These are phyloP conservation scores for Odontophorus gujanensis DNA, from an alignment of 2,113 vertebrate genomes.

Conservation along the genomic window DNA sequence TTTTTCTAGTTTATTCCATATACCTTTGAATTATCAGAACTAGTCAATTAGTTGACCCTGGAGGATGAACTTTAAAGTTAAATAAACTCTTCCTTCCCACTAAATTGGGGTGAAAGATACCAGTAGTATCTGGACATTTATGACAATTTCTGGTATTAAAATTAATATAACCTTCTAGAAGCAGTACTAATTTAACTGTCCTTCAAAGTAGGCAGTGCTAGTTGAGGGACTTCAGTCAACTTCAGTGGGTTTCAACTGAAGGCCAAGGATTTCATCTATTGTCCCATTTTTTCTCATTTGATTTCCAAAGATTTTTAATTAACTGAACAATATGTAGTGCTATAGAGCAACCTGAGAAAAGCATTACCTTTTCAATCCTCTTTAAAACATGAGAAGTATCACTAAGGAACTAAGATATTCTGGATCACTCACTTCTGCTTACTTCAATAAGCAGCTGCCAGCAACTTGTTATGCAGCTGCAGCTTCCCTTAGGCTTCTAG, in stretches of 20 bases:
- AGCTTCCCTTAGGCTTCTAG: too few species aligned
- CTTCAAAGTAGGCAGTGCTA: not conserved
- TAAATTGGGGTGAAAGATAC: not conserved
- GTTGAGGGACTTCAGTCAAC: not conserved
- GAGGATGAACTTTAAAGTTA: not conserved
- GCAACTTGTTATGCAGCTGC: fast-evolving
- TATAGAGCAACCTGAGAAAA: not conserved
- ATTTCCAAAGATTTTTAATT: not conserved
- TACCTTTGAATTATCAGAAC: conserved; percentile 8
- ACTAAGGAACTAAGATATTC: not conserved
- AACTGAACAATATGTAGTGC: not conserved
- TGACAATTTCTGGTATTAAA: not conserved
- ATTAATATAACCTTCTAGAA: not conserved
- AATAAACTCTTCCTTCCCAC: not conserved
- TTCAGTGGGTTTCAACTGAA: not conserved
- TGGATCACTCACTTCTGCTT: not conserved
- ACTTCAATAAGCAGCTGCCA: not conserved
- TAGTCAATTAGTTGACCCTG: not conserved
- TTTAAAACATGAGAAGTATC: not conserved
- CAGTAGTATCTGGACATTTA: not conserved
- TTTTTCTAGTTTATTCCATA: not conserved
- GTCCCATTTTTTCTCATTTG: not conserved
- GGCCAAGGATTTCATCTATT: not conserved
- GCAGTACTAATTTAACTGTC: not conserved
- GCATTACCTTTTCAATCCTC: not conserved